These are phyloP conservation scores for Beaufortia kweichowensis DNA, from an alignment of 2,113 vertebrate genomes.

Conservation along the genomic window DNA sequence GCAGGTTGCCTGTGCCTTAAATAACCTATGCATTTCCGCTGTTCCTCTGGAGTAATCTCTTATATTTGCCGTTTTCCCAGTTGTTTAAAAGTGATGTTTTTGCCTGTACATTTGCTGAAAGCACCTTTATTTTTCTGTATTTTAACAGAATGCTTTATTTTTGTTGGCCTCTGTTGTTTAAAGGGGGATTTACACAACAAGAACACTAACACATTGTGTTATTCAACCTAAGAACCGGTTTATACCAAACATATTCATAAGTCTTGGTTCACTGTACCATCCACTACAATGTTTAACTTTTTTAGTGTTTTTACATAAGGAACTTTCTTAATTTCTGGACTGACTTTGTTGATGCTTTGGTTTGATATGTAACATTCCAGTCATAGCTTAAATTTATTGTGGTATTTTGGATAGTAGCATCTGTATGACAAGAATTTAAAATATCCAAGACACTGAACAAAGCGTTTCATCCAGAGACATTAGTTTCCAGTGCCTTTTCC, in stretches of 20 bases:
- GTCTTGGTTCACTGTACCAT: background rate
- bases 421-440: constrained; percentile 15
- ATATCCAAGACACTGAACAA: background rate
- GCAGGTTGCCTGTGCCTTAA: constrained; percentile 77
- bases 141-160: background rate
- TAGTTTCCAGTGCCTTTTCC: constrained; percentile 61
- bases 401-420: background rate
- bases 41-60: constrained; percentile 69
- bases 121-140: constrained; percentile 18
- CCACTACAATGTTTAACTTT: background rate
- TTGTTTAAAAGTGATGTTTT: background rate
- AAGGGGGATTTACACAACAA: background rate
- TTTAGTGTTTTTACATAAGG: background rate
- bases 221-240: constrained; percentile 15
- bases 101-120: constrained; percentile 3
- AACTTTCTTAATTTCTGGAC: constrained; percentile 7
- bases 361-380: constrained; percentile 31
- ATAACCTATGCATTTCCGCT: constrained; percentile 78
- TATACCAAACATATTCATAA: constrained; percentile 21
- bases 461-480: background rate
- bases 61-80: background rate
- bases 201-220: background rate
- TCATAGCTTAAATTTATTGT: constrained; percentile 24
- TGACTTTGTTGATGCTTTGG: constrained; percentile 33
- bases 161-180: background rate